Base-by-base conservation (phyloP, 1,140 invertebrate genomes). In the Venustaconcha ellipsiformis region DNA sequence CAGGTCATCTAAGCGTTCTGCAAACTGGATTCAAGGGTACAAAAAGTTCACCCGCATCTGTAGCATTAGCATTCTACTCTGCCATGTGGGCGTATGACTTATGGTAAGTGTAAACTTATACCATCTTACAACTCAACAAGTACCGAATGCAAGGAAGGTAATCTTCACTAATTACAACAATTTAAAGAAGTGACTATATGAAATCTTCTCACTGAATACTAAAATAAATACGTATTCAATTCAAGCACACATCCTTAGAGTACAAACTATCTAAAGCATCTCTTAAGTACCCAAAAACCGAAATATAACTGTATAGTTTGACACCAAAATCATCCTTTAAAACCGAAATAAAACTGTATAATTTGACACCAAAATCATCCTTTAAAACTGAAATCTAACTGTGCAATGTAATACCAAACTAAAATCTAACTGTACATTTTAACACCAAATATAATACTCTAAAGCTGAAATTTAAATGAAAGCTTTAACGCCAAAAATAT, bases 71-170 rank as follows among this genome's bases (percentile, higher is more conserved):
- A 14, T 92, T 92, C 82, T 92, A 92, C 79, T 87, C 88, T 74
- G 91, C 91, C 15, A 83, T 92, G 20, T 92, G 89, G 89, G 90
- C 91, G 37, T 92, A 92, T 80, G 90, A 90, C 68, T 91, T 91
- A 76, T 92, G 91, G 91, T 87, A 80, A 73, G 76, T 67, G 15
- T 23, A 14, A 23, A 18, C 55, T 57, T 69, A 0, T 15, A 20
- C 17, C 30, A 11, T 30, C 26, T 66, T 66, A 30, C 23, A 20
- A 17, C 0, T 66, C n/a, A 11, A 17, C 4, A 20, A 23, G 23
- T 18, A 62, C 14, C 0, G 59, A 62, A 62, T 23, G 59, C 62
- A 48, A 15, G 23, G 15, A 30, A 57, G 17, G 15, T 12, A 56
- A 14, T 3, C 37, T 18, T 30, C 37, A 0, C 12, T 69, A n/a